Base-by-base conservation (phyloP, 2,888 invertebrate genomes). In the Caenorhabditis sp. region DNA sequence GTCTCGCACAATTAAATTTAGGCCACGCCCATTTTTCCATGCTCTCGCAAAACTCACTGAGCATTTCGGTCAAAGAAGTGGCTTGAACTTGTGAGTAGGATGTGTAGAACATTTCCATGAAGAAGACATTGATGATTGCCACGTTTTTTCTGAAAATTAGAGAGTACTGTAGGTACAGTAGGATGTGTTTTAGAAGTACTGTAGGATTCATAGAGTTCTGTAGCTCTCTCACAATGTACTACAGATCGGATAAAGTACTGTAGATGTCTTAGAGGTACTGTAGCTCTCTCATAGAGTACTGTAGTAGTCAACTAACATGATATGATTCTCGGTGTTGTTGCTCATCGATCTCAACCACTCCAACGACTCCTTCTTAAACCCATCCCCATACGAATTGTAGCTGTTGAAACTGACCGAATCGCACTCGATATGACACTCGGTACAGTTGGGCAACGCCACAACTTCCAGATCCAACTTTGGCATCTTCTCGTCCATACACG, bases 101-200 rank as follows among this genome's bases (percentile, higher is more conserved):
- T 1, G 85, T 84, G 61, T 83, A 84, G 60, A 78, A 65, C 79
- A 85, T 81, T 53, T 85, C 85, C 10, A 84, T 75, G 67, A 80
- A 85, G 73, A 81, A 85, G 21, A 85, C 77, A 70, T 84, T 81
- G 43, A 84, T 79, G 14, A 81, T 77, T n/a, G 82, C 79, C 55
- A 82, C 79, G 51, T 83, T 82, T 49, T 75, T 63, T 14, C 77
- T 81, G 61, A 1, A 64, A 58, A 43, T 37, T 36, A n/a, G 2
- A 21, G 5, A 19, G 6, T 21, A 24, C 55, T n/a, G 24, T 24
- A 27, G 19, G 21, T 6, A 19, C 2, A 21, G 14, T n/a, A 50
- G 50, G n/a, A 4, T n/a, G n/a, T n/a, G n/a, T n/a, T n/a, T n/a
- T n/a, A n/a, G n/a, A n/a, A n/a, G n/a, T n/a, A n/a, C n/a, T n/a